Base-by-base conservation (phyloP, 2,797 vertebrate genomes). In the Aselliscus stoliczkanus region DNA sequence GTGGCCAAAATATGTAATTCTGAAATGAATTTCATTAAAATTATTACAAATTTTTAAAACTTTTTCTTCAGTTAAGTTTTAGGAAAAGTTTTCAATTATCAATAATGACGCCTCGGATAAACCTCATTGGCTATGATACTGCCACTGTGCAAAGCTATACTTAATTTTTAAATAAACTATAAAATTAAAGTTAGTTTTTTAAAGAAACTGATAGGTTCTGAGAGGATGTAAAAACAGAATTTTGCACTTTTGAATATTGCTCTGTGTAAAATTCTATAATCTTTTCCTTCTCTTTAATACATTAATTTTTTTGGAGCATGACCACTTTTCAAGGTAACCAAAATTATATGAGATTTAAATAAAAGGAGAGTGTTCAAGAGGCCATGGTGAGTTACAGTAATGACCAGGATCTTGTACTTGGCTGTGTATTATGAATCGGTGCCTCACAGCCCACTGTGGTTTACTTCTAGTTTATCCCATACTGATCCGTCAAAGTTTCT, bases 241-340 rank as follows among this genome's bases (percentile, higher is more conserved):
- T 93, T 95, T 90, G 21, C 12, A 82, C 20, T 95, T 89, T 93
- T 70, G 29, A 80, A 42, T 86, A 65, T 86, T 82, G 23, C 27
- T 94, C 37, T 67, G 0, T 65, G 70, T 90, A 69, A 76, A 67
- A 92, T 85, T 76, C 47, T 65, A 10, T 58, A 70, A 70, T 83
- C 21, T 82, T 34, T 83, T 67, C 27, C 25, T 91, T 93, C 29
- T 54, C 69, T 91, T 83, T 52, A 88, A 29, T 67, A 67, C 37
- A 50, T 90, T 29, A 44, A 44, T 72, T 23, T 77, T 88, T 54
- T 87, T 37, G 34, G 14, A 60, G 13, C 42, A 85, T 50, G 31
- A 18, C 31, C 27, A 50, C 72, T 91, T 85, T 15, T 85, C 27
- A 84, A 67, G 13, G 42, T 88, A 83, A 84, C 39, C 54, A 88